These are phyloP conservation scores for Tauraco erythrolophus DNA, from an alignment of 2,113 vertebrate species.

Conservation along the genomic window DNA sequence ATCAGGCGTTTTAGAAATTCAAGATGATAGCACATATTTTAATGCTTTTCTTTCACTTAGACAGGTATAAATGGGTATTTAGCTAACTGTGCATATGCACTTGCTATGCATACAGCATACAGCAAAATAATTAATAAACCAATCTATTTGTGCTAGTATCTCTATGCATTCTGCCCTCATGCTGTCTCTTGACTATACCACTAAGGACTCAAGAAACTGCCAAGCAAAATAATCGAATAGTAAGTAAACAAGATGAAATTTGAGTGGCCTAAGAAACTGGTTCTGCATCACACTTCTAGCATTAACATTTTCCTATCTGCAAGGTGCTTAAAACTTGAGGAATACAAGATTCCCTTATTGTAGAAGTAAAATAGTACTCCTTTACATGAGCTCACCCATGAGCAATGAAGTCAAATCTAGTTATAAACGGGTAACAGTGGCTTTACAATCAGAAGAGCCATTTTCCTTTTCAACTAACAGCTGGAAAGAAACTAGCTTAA, in stretches of 20 bases:
- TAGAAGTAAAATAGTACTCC: background rate
- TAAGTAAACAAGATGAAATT: background rate
- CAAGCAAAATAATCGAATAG: background rate
- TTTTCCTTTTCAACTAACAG: background rate
- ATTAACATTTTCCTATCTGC: background rate
- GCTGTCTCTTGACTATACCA: background rate
- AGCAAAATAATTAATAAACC: background rate
- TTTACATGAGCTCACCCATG: background rate
- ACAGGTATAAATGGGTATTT: background rate
- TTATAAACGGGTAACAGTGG: background rate
- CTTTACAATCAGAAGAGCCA: background rate
- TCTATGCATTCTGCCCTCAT: background rate
- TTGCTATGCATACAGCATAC: background rate
- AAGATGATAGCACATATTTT: constrained; percentile 67
- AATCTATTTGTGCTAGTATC: background rate
- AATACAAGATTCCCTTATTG: background rate
- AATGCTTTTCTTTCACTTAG: constrained; percentile 67
- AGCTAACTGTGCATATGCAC: background rate
- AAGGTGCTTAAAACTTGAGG: background rate
- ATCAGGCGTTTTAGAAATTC: constrained; percentile 71
- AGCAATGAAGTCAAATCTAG: background rate
- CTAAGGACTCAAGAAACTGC: background rate
- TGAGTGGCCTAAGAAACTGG: background rate
- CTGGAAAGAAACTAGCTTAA: background rate
- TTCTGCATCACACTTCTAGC: background rate